phyloP scores from a whole-genome alignment of 2,888 invertebrate species.

The Allacma fusca region DNA sequence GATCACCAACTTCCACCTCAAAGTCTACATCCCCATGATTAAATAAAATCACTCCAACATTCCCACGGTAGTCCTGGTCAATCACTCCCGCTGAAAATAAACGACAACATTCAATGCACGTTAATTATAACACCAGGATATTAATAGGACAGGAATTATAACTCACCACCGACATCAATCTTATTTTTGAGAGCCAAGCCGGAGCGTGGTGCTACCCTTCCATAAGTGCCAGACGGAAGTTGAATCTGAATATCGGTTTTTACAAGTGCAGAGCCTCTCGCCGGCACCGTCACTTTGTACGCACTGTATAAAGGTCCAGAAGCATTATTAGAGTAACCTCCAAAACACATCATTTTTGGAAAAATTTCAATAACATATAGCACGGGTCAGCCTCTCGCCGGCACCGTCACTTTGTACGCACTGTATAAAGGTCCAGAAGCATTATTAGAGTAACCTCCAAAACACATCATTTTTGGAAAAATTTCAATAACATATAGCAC shows the following conservation, averaged over 20 bases:
- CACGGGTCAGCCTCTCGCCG: neutral
- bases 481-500: too few species aligned
- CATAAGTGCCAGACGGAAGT: conserved; percentile 91
- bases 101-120: too few species aligned
- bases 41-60: conserved; percentile 92
- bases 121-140: too few species aligned
- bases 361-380: neutral
- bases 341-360: neutral
- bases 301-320: conserved; percentile 71
- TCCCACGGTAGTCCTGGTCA: conserved; percentile 93
- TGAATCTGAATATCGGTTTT: conserved; percentile 93
- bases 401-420: neutral
- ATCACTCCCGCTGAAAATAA: conserved; percentile 82
- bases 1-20: conserved; percentile 83
- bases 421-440: neutral
- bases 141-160: too few species aligned
- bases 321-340: neutral
- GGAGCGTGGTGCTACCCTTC: conserved; percentile 92
- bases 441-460: neutral
- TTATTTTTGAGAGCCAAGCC: conserved; percentile 94
- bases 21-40: conserved; percentile 89
- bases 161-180: conserved; percentile 91
- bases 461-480: neutral
- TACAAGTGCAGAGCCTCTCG: conserved; percentile 82
- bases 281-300: conserved; percentile 83